A percentile compares a stretch with the other conserved stretches of the same genome.
These are phyloP conservation scores for Rambutsinella grinnellia DNA, from an alignment of 2,888 invertebrate genomes.

Conservation along the genomic window DNA sequence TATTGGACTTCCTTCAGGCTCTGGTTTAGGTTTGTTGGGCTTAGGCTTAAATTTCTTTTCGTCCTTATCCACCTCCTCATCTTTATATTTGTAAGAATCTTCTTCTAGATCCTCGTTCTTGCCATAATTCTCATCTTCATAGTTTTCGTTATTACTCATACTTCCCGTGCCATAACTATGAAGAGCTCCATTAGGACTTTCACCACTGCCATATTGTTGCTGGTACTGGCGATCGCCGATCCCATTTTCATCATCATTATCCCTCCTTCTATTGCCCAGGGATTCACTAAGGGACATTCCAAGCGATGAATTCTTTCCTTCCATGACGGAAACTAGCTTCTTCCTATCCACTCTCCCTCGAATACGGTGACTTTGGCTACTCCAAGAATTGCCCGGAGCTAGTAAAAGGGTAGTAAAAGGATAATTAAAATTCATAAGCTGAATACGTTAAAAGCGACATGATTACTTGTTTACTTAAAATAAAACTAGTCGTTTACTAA, in stretches of 20 bases:
- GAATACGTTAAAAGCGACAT: too few relatives aligned
- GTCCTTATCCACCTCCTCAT: slow-evolving; percentile 6
- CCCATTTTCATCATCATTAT: not conserved
- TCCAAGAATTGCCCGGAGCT: not conserved
- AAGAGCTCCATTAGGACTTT: not conserved
- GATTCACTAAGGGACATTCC: not conserved
- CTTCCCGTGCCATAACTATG: not conserved
- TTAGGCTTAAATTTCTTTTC: not conserved
- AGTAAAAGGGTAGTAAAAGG: too few relatives aligned
- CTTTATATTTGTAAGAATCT: not conserved
- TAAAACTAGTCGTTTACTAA: too few relatives aligned
- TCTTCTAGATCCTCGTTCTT: not conserved
- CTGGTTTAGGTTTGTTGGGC: not conserved
- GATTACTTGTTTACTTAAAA: too few relatives aligned
- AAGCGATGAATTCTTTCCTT: slow-evolving; percentile 9
- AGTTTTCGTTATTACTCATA: not conserved
- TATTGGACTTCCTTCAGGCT: not conserved
- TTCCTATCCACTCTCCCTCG: not conserved
- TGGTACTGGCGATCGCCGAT: not conserved
- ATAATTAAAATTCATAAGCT: too few relatives aligned
- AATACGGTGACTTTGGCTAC: not conserved
- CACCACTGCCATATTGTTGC: not conserved
- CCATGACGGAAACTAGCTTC: not conserved
- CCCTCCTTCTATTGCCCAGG: not conserved
- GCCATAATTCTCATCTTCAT: not conserved